Base-by-base conservation (phyloP, 2,888 invertebrate species). In the Cantharis rufa region DNA sequence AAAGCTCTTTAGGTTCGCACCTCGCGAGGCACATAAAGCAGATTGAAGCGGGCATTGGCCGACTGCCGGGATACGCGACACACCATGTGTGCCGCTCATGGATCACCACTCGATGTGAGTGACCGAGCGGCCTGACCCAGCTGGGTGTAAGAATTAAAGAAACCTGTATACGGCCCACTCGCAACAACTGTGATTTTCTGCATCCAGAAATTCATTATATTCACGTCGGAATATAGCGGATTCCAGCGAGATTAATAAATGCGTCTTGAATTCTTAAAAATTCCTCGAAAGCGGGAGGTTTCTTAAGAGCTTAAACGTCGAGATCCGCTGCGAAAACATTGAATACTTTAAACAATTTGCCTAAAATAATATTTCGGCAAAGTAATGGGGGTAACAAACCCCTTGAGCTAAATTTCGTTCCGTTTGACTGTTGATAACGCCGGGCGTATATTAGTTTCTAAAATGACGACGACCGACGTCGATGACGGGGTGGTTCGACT, bases 21-120 rank as follows among this genome's bases (percentile, higher is more conserved):
- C 81, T 80, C 81, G 79, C 79, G 81, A 81, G 81, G 81, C 81
- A 80, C 79, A 80, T 81, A 80, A 81, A 82, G 80, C 76, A 80
- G 81, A 81, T 80, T 79, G 80, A 75, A 75, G 81, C 82, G 82
- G 82, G 82, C 82, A 82, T 82, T 82, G 82, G 79, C 82, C 82
- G 82, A 82, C 82, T 82, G 78, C 82, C 80, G 82, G 79, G 81
- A 80, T 81, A 81, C 81, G 80, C 81, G 80, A 79, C 79, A 78
- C 72, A 75, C 79, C 80, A 77, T 80, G 76, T 78, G 80, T 78
- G 78, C 76, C 71, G 78, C 78, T 78, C 76, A 71, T 78, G 78
- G 75, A 75, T 74, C 77, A 72, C 74, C 77, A 78, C 79, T 74
- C 63, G 80, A 82, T 82, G 82, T 82, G 82, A 82, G 82, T 82